Evolutionary conservation across 2,888 invertebrate genomes (phyloP).

Genomic region (Byasa hedistus): DNA sequence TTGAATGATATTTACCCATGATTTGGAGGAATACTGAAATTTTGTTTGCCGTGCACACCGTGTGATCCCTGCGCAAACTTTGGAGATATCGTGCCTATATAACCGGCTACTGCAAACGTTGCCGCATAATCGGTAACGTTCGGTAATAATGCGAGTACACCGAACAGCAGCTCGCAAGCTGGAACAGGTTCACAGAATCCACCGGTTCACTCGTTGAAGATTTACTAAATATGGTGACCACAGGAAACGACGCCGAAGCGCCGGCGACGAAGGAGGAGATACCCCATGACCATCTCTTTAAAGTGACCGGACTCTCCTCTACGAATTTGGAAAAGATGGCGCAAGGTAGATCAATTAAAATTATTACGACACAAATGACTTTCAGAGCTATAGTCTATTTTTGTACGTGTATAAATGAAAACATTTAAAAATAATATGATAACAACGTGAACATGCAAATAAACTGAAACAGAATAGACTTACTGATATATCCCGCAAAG

Average conservation of each 20-base stretch:
- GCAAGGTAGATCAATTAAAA: slow-evolving; percentile 50
- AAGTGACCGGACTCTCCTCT: slow-evolving; percentile 67
- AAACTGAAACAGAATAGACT: no score
- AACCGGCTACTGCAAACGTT: slow-evolving; percentile 33
- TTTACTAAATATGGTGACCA: slow-evolving; percentile 45
- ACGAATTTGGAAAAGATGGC: slow-evolving; percentile 66
- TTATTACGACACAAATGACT: no score
- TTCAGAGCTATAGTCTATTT: no score
- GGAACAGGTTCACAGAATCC: neutral
- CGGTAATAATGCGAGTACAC: slow-evolving; percentile 31
- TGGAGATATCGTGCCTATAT: slow-evolving; percentile 44
- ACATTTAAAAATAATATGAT: no score
- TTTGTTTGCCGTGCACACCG: slow-evolving; percentile 44
- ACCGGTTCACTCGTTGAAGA: neutral
- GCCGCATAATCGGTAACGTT: slow-evolving; percentile 33
- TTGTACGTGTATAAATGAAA: no score
- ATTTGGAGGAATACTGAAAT: slow-evolving; percentile 47
- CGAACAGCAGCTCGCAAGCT: neutral
- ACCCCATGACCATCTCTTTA: slow-evolving; percentile 66
- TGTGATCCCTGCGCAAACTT: slow-evolving; percentile 51
- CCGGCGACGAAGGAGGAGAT: slow-evolving; percentile 55
- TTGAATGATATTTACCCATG: slow-evolving; percentile 40
- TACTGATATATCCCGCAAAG: no score
- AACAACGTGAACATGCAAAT: no score
- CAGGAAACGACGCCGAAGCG: slow-evolving; percentile 50